phyloP scores from a whole-genome alignment of 2,113 vertebrate species.

The Nycticorax nycticorax region DNA sequence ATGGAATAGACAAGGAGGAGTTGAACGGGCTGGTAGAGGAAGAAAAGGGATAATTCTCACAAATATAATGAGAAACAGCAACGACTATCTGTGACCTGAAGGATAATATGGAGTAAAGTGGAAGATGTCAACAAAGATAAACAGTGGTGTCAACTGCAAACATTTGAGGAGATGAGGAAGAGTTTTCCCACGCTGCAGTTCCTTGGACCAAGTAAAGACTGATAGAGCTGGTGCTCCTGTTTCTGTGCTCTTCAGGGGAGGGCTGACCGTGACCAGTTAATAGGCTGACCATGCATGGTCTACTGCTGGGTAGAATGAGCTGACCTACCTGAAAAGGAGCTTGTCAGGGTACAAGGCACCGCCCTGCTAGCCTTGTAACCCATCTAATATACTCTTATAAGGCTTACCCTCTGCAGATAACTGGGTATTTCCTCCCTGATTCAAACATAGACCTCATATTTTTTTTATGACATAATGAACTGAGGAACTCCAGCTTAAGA shows the following conservation, averaged over 20 bases:
- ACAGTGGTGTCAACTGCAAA: rapidly evolving
- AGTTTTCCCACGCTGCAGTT: not conserved
- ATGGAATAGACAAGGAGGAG: not conserved
- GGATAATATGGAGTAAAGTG: not conserved
- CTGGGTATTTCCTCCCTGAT: not conserved
- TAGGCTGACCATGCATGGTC: rapidly evolving
- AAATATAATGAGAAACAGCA: not conserved
- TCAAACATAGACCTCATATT: not conserved
- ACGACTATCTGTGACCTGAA: not conserved
- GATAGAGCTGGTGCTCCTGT: rapidly evolving
- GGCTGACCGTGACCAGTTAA: not conserved
- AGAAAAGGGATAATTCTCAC: not conserved
- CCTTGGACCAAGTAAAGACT: not conserved
- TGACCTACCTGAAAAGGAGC: not conserved
- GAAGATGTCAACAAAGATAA: not conserved
- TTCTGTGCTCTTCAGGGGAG: not conserved
- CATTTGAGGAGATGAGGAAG: rapidly evolving
- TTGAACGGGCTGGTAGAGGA: not conserved
- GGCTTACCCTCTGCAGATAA: not conserved
- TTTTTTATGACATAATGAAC: not conserved
- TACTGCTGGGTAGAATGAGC: rapidly evolving
- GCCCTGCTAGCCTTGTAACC: not conserved
- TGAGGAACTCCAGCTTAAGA: not conserved
- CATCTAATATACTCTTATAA: not conserved
- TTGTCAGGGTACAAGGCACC: not conserved